phyloP scores from a whole-genome alignment of 2,113 vertebrate species.

The Fulica atra region DNA sequence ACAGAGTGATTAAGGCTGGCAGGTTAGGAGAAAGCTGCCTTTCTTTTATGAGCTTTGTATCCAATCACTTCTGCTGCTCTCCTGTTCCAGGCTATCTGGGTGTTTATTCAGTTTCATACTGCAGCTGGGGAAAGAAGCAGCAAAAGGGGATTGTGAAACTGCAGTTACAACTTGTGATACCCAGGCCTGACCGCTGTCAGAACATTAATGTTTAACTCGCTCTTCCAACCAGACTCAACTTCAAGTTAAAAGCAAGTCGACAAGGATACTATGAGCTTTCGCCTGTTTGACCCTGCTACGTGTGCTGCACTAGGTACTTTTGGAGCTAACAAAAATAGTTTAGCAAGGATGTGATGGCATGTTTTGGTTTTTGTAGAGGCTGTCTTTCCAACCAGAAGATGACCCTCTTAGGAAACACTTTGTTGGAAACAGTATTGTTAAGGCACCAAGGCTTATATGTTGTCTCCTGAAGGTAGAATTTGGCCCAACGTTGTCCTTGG shows the following conservation, averaged over 20 bases:
- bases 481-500: not conserved
- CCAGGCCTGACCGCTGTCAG: not conserved
- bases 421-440: not conserved
- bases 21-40: not conserved
- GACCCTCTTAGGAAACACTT: not conserved
- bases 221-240: not conserved
- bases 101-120: slow-evolving; percentile 11
- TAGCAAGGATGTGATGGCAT: not conserved
- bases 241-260: slow-evolving; percentile 38
- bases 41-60: not conserved
- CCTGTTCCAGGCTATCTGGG: not conserved
- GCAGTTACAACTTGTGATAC: not conserved
- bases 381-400: not conserved
- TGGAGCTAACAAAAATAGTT: not conserved
- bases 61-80: not conserved
- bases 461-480: not conserved
- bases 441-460: not conserved
- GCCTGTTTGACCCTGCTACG: not conserved
- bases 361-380: not conserved
- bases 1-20: not conserved
- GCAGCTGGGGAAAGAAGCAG: not conserved
- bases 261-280: not conserved
- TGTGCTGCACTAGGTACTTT: not conserved
- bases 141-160: slow-evolving; percentile 41
- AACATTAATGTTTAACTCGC: slow-evolving; percentile 62